Evolutionary conservation across 92 coral and sea anemone species (phyloP), one percentile per base, ranked within the genome.

Genomic region (Pocillopora meandrina): DNA sequence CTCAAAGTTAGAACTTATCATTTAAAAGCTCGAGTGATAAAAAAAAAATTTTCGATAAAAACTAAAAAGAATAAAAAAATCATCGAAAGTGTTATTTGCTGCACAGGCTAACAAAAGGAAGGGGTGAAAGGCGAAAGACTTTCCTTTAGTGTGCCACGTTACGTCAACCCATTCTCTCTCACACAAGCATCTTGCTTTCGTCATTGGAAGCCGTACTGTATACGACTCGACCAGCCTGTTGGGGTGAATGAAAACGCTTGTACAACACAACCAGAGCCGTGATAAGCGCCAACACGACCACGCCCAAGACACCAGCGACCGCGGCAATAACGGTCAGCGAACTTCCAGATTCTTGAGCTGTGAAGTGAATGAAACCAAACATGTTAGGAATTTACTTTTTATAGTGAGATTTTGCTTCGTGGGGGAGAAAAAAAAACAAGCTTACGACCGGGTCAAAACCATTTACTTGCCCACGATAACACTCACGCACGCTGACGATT

Each of bases 281-380:
- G 34, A 84, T 75, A 76, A 94, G 78, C 15, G 80, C 89, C 52
- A 94, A 75, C 19, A 94, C 98, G 2, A 90, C 79, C 56, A 91
- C 92, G n/a, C 86, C 98, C 21, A 94, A 79, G 59, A 87, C 91
- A 56, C 95, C 98, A 20, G 98, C 98, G 72, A 92, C 77, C 33
- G 82, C 83, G 31, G 90, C 92, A 52, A 92, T 57, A 71, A 92
- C 78, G 71, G 95, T 87, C 61, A 92, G 82, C 33, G 94, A 91
- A 49, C 79, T 68, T 13, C 73, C 74, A 15, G 87, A 61, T 47
- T 71, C 73, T 36, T 58, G 84, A 61, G 57, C 91, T 90, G 72
- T 12, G 34, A 42, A 65, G 31, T 12, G 65, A 60, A 49, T 60
- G 14, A n/a, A 75, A 62, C 57, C 55, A 14, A 9, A 19, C 31